Evolutionary conservation across 2,888 invertebrate genomes (phyloP), one percentile per base, ranked within the genome.

Genomic region (Ormyrus pomaceus): DNA sequence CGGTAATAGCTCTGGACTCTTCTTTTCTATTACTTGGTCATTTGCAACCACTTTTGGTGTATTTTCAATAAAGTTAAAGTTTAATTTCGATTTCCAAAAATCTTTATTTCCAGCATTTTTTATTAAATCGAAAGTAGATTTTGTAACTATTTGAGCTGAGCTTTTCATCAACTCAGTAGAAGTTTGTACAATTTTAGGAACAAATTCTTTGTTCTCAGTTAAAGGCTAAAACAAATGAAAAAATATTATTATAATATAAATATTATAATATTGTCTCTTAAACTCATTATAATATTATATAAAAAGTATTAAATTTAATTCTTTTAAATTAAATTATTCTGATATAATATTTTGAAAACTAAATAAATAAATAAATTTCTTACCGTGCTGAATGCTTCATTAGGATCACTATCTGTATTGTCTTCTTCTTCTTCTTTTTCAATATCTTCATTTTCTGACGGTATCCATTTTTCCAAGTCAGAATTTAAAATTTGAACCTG

Each of bases 401-500:
- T 90, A 78, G 92, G 93, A 81, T 93, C 93, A 64, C 93, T 93
- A 66, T 93, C 93, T 5, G 91, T 91, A 8, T 92, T 92, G 0
- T 83, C 91, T 87, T 88, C 91, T 87, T 75, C 91, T 87, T 75
- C 87, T 87, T 77, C 87, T 71, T 34, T 34, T 34, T 34, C 34
- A 34, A 59, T 88, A 56, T 72, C 82, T 51, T 86, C 85, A 61
- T 84, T 84, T 58, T 86, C 84, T 9, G 81, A 9, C 0, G 86
- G 84, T 81, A 89, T 85, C 87, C 87, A 90, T 10, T 86, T 79
- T 76, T 90, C 84, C 64, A 90, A 83, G 72, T 86, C 85, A 82
- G 86, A 85, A 82, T 90, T 87, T 34, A 89, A 84, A 74, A 89
- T 88, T 85, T 87, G 91, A 82, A 87, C 87, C 83, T 88, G 89